A percentile compares a stretch with the other conserved stretches of the same genome.
phyloP scores from a whole-genome alignment of 2,797 vertebrate genomes.

The Acridotheres tristis region DNA sequence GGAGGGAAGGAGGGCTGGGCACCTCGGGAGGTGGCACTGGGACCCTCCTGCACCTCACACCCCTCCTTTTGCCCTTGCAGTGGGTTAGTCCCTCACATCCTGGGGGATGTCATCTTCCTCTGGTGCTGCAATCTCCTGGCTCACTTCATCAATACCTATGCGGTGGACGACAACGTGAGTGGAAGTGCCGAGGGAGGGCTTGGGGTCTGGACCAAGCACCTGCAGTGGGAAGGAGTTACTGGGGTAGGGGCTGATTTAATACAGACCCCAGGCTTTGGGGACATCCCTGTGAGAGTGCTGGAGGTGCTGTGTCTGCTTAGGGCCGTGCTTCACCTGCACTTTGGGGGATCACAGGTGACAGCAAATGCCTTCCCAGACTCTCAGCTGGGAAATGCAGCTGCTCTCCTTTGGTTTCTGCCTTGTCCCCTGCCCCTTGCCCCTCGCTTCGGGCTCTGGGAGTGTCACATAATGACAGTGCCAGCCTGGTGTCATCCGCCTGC shows the following conservation, averaged over 20 bases:
- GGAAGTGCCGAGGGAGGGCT: not conserved
- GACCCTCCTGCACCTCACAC: constrained; percentile 12
- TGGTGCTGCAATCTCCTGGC: constrained; percentile 90
- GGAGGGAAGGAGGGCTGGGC: not conserved
- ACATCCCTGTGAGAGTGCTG: not conserved
- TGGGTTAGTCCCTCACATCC: constrained; percentile 84
- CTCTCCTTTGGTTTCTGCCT: not conserved
- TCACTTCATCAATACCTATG: constrained; percentile 89
- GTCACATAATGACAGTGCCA: not conserved
- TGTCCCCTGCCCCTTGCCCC: not conserved
- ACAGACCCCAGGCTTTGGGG: not conserved
- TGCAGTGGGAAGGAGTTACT: not conserved
- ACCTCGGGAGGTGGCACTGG: not conserved
- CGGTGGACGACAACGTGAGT: constrained; percentile 88
- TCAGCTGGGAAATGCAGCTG: not conserved
- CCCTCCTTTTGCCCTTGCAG: constrained; percentile 75
- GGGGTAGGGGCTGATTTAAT: not conserved
- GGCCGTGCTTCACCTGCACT: not conserved
- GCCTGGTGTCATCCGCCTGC: not conserved
- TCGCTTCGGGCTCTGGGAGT: not conserved
- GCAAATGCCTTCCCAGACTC: not conserved
- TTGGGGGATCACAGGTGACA: not conserved
- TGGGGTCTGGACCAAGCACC: not conserved
- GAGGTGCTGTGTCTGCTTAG: not conserved
- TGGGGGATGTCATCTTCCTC: constrained; percentile 89